Conservation (phyloP, 1,140 invertebrate genomes). For the Drosophila asahinai region DNA sequence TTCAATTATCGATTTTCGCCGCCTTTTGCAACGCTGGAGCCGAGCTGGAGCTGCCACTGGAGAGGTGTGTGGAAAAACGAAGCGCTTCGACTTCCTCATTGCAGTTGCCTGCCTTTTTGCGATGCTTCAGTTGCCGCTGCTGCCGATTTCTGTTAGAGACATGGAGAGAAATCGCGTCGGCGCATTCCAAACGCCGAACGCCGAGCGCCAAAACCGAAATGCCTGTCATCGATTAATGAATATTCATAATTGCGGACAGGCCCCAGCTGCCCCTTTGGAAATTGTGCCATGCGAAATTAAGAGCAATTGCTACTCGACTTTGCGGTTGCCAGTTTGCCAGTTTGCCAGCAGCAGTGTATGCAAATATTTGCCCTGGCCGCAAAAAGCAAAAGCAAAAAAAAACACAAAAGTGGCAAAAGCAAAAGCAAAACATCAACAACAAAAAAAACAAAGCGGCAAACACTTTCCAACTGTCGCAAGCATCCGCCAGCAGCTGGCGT, state of each 20-base stretch:
- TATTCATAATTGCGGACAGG: slow-evolving; percentile 56
- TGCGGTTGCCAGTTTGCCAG: slow-evolving; percentile 34
- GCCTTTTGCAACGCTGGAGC: slow-evolving; percentile 41
- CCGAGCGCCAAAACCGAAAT: slow-evolving; percentile 13
- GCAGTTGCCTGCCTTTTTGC: slow-evolving; percentile 41
- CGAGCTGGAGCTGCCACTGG: slow-evolving; percentile 19
- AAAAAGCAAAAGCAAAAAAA: slow-evolving; percentile 27
- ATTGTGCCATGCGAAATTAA: slow-evolving; percentile 78
- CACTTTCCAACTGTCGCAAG: slow-evolving; percentile 79
- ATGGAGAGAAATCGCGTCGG: slow-evolving; percentile 35
- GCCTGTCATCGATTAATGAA: slow-evolving; percentile 58
- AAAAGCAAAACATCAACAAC: slow-evolving; percentile 15
- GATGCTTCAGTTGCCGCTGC: slow-evolving; percentile 27
- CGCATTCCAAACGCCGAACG: slow-evolving; percentile 36
- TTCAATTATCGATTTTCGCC: slow-evolving; percentile 78
- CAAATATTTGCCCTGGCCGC: slow-evolving; percentile 68
- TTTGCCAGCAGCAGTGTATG: slow-evolving; percentile 42
- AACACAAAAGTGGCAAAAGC: slow-evolving; percentile 9
- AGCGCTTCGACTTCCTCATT: slow-evolving; percentile 65
- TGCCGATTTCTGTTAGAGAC: slow-evolving; percentile 14
- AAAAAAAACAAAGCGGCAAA: slow-evolving; percentile 40
- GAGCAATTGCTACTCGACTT: slow-evolving; percentile 81
- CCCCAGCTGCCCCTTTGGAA: slow-evolving; percentile 47
- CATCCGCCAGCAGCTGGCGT: slow-evolving; percentile 64
- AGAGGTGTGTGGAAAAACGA: slow-evolving; percentile 25